Evolutionary conservation across 2,888 invertebrate genomes (phyloP), one percentile per base, ranked within the genome.

Genomic region (Lepidonotus clava): DNA sequence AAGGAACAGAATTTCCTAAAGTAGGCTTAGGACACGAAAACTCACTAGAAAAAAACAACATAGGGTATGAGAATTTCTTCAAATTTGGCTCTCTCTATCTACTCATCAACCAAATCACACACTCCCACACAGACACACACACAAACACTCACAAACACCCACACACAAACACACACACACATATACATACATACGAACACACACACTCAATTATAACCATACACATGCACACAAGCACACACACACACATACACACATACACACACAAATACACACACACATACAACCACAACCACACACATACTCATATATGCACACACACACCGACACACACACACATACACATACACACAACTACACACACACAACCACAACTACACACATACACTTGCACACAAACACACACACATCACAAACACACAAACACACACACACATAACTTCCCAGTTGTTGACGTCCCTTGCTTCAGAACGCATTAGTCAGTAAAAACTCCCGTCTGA

Each of bases 191-290:
- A 21, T 18, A 46, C 46, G 18, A 8, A 46, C 46, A 83, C 21
- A 46, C 46, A 46, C 46, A 46, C 46, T 11, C 46, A 46, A 18
- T 11, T 8, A 46, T 18, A 46, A 8, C 8, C 46, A 46, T 18
- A 46, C 8, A 46, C 8, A 46, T 18, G 18, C 46, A 46, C 46
- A 46, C 8, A 83, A 21, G 21, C n/a, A 46, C 46, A 83, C 36
- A 51, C 83, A 83, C 11, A 51, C 14, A 24, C 46, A 32, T 28
- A 40, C 8, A 83, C 24, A 46, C 24, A 85, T 24, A 71, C 28
- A 85, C 21, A 71, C 41, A 85, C 34, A 66, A 14, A 77, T 11
- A 36, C n/a, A 76, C n/a, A 85, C 36, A 85, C 1, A 76, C 46
- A 85, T 83, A 76, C 38, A 76, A 8, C n/a, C 46, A 77, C 21